phyloP scores from a whole-genome alignment of 2,888 invertebrate genomes.

The Lycocerus yunnanus region DNA sequence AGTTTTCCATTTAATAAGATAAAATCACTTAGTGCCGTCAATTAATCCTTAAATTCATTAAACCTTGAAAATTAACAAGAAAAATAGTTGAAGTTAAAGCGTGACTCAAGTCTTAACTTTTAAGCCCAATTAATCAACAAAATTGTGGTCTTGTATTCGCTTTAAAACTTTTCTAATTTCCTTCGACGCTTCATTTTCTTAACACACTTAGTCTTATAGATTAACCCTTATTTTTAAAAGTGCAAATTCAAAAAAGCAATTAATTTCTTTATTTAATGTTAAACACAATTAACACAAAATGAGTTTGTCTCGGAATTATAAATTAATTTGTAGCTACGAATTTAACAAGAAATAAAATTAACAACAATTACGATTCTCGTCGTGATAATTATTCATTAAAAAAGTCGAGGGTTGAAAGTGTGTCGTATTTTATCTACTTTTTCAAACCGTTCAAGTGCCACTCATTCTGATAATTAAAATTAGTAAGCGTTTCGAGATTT shows the following conservation, averaged over 20 bases:
- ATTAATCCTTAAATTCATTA: background rate
- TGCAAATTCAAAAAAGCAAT: slow-evolving; percentile 6
- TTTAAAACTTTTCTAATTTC: slow-evolving; percentile 12
- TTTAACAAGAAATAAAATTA: background rate
- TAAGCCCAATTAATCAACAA: background rate
- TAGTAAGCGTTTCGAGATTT: background rate
- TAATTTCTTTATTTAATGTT: background rate
- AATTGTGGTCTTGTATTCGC: background rate
- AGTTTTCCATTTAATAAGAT: background rate
- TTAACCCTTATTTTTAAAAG: slow-evolving; percentile 4
- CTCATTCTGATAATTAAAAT: background rate
- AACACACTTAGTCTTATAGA: background rate
- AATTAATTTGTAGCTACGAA: background rate
- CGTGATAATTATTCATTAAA: background rate
- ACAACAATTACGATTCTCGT: background rate
- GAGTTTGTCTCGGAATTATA: background rate
- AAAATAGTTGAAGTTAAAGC: background rate
- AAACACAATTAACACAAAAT: background rate
- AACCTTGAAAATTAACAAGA: background rate
- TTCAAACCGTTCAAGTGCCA: background rate
- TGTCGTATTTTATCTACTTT: background rate
- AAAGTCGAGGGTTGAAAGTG: background rate
- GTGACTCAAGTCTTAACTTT: background rate
- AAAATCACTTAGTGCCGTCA: background rate
- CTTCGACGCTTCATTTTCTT: background rate